phyloP scores from a whole-genome alignment of 2,113 vertebrate species.

The Clinocottus analis region DNA sequence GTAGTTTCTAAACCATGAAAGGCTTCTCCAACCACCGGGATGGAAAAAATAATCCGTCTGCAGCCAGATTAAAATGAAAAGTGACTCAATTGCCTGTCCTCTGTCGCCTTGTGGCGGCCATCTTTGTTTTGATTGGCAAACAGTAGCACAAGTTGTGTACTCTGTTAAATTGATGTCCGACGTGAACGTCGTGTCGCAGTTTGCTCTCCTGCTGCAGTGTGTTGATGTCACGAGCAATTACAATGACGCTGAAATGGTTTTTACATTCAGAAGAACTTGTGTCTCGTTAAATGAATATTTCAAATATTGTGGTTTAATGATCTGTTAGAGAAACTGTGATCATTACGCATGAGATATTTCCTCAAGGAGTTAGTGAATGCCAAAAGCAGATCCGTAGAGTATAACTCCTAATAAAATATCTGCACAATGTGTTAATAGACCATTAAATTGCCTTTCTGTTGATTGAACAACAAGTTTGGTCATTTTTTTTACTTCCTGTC shows the following conservation, averaged over 20 bases:
- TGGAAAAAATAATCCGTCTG: neutral
- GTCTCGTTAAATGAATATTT: neutral
- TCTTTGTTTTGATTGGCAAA: constrained; percentile 27
- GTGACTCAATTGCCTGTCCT: neutral
- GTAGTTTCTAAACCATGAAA: neutral
- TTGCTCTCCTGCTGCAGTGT: too few relatives aligned
- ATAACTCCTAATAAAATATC: neutral
- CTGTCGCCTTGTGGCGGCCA: constrained; percentile 1
- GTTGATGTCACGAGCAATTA: too few relatives aligned
- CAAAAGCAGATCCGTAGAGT: neutral
- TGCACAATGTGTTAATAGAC: neutral
- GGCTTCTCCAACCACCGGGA: too few relatives aligned
- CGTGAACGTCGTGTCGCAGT: too few relatives aligned
- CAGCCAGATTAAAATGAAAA: neutral
- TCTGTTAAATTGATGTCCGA: neutral
- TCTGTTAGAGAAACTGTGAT: too few relatives aligned
- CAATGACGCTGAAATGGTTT: too few relatives aligned
- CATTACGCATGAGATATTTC: neutral
- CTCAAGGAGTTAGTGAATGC: neutral
- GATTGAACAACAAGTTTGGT: too few relatives aligned
- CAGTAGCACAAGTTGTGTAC: too few relatives aligned
- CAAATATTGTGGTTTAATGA: neutral
- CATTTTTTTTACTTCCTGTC: too few relatives aligned
- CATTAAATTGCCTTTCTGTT: too few relatives aligned
- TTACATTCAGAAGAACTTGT: neutral